Conservation (phyloP, 2,888 invertebrate genomes). For the Rhingia rostrata region DNA sequence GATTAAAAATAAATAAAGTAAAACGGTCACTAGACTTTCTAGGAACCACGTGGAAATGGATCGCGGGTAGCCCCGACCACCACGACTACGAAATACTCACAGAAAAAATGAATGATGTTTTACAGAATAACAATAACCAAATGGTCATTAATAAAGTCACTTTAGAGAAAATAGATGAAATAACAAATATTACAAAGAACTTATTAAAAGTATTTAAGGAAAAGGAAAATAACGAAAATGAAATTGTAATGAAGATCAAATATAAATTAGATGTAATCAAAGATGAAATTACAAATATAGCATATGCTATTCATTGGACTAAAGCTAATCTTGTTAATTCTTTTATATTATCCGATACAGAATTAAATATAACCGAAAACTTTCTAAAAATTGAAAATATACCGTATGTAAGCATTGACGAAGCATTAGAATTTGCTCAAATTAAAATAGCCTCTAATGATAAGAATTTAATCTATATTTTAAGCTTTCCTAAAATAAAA, state of each 20-base stretch:
- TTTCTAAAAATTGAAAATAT: conserved; percentile 51
- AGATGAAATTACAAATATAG: conserved; percentile 43
- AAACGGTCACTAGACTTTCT: neutral
- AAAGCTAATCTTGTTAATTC: conserved; percentile 49
- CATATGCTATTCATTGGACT: conserved; percentile 46
- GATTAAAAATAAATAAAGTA: neutral
- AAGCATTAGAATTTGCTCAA: conserved; percentile 60
- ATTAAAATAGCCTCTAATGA: conserved; percentile 58
- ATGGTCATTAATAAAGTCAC: neutral
- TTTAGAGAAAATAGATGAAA: conserved; percentile 27
- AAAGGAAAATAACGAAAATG: conserved; percentile 3
- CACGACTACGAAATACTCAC: neutral
- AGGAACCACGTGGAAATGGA: neutral
- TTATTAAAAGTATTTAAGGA: neutral
- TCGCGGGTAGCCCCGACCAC: neutral
- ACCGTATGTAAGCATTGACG: conserved; percentile 51
- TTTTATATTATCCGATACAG: conserved; percentile 24
- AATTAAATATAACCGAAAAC: conserved; percentile 39
- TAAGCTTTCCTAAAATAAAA: conserved; percentile 43
- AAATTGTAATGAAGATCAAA: conserved; percentile 9
- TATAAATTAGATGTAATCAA: conserved; percentile 46
- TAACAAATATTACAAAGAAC: conserved; percentile 13
- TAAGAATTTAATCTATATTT: conserved; percentile 43
- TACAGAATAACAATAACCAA: neutral
- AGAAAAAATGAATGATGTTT: neutral